Conservation (phyloP, 2,888 invertebrate genomes). For the Pyrochroa serraticornis region DNA sequence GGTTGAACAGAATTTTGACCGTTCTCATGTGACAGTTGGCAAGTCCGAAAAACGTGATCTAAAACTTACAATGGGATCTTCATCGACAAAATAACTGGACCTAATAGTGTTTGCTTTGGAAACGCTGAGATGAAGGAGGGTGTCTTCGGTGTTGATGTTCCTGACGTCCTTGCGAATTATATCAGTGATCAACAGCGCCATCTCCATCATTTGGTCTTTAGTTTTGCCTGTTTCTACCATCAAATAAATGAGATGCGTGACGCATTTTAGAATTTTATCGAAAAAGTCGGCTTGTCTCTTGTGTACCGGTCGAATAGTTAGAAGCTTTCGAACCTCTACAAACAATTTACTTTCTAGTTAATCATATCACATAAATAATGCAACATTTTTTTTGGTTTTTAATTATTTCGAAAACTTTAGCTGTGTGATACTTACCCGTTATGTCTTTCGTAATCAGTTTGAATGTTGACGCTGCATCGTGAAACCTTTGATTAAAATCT, state of each 20-base stretch:
- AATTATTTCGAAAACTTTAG: too few species aligned
- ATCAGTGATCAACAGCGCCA: slow-evolving; percentile 60
- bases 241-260: slow-evolving; percentile 77
- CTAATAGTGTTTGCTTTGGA: slow-evolving; percentile 78
- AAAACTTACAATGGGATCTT: slow-evolving; percentile 59
- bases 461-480: slow-evolving; percentile 75
- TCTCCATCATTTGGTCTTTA: slow-evolving; percentile 59
- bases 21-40: background rate
- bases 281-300: slow-evolving; percentile 81
- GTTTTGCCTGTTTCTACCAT: slow-evolving; percentile 67
- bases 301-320: slow-evolving; percentile 70
- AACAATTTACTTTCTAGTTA: too few species aligned
- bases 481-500: slow-evolving; percentile 65
- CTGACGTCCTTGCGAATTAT: slow-evolving; percentile 70
- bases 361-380: too few species aligned
- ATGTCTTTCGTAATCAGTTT: slow-evolving; percentile 70
- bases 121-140: slow-evolving; percentile 84
- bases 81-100: slow-evolving; percentile 77
- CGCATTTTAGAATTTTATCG: slow-evolving; percentile 80
- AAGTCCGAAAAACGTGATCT: slow-evolving; percentile 2
- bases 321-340: slow-evolving; percentile 55
- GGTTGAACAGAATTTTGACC: background rate
- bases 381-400: too few species aligned
- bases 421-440: slow-evolving; percentile 47
- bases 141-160: slow-evolving; percentile 74